A percentile compares a stretch with the other conserved stretches of the same genome.
Evolutionary conservation across 2,797 vertebrate genomes (phyloP).

Genomic region (Neoniphon sammara): DNA sequence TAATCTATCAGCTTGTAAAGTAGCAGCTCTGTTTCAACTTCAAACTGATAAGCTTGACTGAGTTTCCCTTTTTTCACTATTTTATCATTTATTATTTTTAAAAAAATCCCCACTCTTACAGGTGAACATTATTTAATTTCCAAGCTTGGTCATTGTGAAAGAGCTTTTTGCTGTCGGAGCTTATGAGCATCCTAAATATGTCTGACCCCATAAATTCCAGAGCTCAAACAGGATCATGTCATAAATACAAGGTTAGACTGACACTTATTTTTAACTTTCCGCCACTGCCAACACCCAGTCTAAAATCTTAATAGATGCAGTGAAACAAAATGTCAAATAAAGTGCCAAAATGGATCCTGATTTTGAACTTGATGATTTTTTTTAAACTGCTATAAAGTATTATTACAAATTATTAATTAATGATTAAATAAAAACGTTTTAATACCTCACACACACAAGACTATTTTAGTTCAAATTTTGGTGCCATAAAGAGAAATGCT

Average conservation of each 20-base stretch:
- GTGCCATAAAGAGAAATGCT: neutral
- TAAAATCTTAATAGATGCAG: neutral
- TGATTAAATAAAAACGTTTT: neutral
- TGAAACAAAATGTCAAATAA: neutral
- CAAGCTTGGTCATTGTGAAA: neutral
- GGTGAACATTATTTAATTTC: neutral
- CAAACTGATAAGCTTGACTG: too few species aligned
- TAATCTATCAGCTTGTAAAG: too few species aligned
- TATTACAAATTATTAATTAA: neutral
- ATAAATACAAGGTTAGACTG: neutral
- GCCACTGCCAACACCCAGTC: neutral
- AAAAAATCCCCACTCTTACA: neutral
- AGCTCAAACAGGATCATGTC: neutral
- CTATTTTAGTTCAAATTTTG: slow-evolving; percentile 2
- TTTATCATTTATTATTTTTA: too few species aligned
- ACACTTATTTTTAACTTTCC: neutral
- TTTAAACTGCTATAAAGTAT: too few species aligned
- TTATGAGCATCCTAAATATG: neutral
- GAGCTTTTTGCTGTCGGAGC: neutral
- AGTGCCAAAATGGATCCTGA: neutral
- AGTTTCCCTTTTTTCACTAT: too few species aligned
- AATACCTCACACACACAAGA: neutral
- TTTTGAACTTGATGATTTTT: neutral
- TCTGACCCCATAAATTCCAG: neutral
- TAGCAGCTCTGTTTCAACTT: too few species aligned